Percentiles rank a stretch among this genome's conserved stretches.
Evolutionary conservation across 2,797 vertebrate genomes (phyloP).

Genomic region (Glyptemys insculpta): DNA sequence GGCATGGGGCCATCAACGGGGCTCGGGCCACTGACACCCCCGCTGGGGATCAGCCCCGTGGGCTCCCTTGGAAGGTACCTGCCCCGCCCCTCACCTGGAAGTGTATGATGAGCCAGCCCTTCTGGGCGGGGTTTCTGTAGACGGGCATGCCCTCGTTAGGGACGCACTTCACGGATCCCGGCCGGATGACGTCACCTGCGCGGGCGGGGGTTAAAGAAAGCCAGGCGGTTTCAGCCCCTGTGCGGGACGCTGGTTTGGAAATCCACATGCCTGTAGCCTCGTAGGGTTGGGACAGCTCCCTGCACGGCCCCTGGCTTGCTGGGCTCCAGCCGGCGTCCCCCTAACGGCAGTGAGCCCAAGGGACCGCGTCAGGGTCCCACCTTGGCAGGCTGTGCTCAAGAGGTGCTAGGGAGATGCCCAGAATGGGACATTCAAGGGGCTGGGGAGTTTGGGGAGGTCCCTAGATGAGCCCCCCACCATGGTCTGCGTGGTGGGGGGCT

Average conservation of each 20-base stretch:
- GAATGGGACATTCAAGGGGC: not conserved
- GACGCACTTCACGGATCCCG: constrained; percentile 69
- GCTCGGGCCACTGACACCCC: not conserved
- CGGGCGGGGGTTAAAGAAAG: not conserved
- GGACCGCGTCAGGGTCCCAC: rapidly evolving
- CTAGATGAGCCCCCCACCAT: not conserved
- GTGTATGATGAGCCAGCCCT: constrained; percentile 74
- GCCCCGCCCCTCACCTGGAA: constrained; percentile 72
- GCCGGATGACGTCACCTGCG: constrained; percentile 74
- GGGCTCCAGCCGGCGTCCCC: not conserved
- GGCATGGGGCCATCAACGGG: not conserved
- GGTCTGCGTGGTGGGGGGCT: not conserved
- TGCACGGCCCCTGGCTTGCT: rapidly evolving
- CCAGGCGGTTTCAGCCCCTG: not conserved
- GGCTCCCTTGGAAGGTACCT: not conserved
- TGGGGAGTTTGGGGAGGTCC: not conserved
- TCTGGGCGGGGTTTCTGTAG: constrained; percentile 71
- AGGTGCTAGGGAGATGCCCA: not conserved
- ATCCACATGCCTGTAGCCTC: not conserved
- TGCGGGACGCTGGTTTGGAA: not conserved
- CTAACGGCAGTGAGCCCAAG: not conserved
- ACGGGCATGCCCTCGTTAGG: constrained; percentile 78
- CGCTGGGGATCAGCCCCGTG: not conserved
- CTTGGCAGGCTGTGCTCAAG: no score
- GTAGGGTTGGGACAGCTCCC: not conserved